Conservation (phyloP, 2,888 invertebrate species). For the Andrena marginata region DNA sequence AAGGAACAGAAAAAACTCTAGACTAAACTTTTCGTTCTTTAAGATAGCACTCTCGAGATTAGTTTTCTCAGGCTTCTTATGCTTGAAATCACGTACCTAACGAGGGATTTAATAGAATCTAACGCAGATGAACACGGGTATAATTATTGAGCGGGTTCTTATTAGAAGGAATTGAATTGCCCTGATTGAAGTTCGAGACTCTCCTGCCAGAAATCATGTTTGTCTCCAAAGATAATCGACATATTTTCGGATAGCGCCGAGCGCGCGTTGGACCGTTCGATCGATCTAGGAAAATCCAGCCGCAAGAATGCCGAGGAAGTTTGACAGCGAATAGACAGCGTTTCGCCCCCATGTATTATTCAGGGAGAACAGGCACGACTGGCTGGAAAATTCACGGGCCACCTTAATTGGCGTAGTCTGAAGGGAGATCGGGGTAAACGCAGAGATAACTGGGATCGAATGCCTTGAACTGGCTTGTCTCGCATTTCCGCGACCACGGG, state of each 20-base stretch:
- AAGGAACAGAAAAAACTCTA: not conserved
- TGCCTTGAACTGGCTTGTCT: not conserved
- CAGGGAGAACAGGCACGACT: conserved; percentile 47
- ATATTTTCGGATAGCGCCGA: conserved; percentile 1
- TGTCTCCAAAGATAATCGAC: not conserved
- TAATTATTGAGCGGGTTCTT: not conserved
- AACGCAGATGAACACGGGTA: not conserved
- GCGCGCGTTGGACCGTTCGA: conserved; percentile 13
- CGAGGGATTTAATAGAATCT: not conserved
- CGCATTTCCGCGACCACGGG: not conserved
- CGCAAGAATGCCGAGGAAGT: conserved; percentile 36
- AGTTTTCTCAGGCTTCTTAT: not conserved
- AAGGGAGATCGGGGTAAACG: conserved; percentile 43
- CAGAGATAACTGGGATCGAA: conserved; percentile 38
- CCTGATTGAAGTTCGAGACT: not conserved
- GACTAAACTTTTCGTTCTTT: not conserved
- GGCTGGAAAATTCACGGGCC: conserved; percentile 66
- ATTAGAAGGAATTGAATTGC: not conserved
- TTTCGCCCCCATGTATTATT: conserved; percentile 64
- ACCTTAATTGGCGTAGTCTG: conserved; percentile 66
- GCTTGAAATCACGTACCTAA: not conserved
- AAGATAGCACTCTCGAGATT: not conserved
- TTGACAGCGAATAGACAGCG: conserved; percentile 69
- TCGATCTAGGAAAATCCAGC: conserved; percentile 36
- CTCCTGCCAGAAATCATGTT: not conserved